A percentile compares a stretch with the other conserved stretches of the same genome.
Evolutionary conservation across 2,113 vertebrate species (phyloP).

Genomic region (Mesocricetus auratus): DNA sequence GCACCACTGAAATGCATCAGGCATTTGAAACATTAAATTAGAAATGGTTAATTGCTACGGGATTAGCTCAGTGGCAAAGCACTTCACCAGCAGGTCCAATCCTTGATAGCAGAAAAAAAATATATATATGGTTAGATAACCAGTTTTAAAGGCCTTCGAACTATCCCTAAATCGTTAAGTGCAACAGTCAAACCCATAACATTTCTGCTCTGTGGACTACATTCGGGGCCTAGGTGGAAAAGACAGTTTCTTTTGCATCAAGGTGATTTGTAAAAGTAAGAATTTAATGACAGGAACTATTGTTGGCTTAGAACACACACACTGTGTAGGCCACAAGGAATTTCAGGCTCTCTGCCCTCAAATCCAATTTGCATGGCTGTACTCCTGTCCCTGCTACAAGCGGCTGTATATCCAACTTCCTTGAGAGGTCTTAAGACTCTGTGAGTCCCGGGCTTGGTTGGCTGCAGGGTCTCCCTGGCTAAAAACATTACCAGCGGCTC

Average conservation of each 20-base stretch:
- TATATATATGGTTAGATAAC: background rate
- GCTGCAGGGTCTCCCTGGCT: background rate
- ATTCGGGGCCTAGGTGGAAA: background rate
- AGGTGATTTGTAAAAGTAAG: background rate
- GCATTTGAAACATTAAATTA: conserved; percentile 15
- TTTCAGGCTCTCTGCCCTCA: background rate
- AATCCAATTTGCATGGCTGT: background rate
- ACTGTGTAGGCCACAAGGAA: background rate
- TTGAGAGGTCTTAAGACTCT: background rate
- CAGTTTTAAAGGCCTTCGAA: background rate
- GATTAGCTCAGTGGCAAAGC: background rate
- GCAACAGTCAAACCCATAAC: background rate
- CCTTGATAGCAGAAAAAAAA: background rate
- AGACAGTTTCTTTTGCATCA: background rate
- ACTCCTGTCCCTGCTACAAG: background rate
- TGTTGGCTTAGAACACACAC: background rate
- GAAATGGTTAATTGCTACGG: background rate
- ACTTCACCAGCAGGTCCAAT: background rate
- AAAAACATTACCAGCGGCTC: background rate
- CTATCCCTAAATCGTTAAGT: background rate
- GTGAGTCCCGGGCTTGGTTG: background rate
- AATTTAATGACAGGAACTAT: background rate
- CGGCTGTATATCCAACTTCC: background rate
- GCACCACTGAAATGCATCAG: rapidly evolving
- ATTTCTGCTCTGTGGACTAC: background rate